A percentile compares a stretch with the other conserved stretches of the same genome.
These are phyloP conservation scores for Helicolenus hilgendorfi DNA, from an alignment of 2,797 vertebrate genomes.

Conservation along the genomic window DNA sequence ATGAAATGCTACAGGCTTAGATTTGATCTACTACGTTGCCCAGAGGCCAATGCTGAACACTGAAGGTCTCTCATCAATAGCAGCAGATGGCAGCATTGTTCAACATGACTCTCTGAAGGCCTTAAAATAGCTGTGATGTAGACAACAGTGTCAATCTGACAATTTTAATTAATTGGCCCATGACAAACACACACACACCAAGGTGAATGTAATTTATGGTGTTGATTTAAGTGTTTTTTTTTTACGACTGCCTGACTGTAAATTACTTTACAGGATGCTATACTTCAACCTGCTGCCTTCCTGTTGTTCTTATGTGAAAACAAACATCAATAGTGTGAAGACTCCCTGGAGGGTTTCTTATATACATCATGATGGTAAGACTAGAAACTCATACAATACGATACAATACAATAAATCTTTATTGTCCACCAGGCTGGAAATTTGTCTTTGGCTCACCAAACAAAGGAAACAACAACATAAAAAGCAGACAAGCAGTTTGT, in stretches of 20 bases:
- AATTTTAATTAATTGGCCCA: not conserved
- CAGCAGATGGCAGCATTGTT: constrained; percentile 80
- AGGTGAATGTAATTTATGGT: not conserved
- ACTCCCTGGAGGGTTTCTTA: not conserved
- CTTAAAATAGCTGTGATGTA: not conserved
- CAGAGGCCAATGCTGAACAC: not conserved
- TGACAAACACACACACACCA: not conserved
- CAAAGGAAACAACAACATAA: no score
- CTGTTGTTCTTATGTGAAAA: not conserved
- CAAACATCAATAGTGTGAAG: not conserved
- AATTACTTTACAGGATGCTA: not conserved
- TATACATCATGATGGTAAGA: not conserved
- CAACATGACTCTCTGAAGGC: constrained; percentile 10
- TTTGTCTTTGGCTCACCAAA: no score
- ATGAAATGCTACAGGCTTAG: not conserved
- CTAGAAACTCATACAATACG: not conserved
- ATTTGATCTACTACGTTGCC: not conserved
- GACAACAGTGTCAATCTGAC: not conserved
- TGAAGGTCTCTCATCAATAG: not conserved
- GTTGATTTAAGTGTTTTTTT: not conserved
- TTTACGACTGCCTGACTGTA: not conserved
- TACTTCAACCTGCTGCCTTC: not conserved
- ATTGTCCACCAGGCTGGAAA: no score
- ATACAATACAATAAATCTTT: no score
- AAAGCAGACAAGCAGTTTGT: no score